Evolutionary conservation across 2,888 invertebrate genomes (phyloP), one percentile per base, ranked within the genome.

Genomic region (Cordilura impudica): DNA sequence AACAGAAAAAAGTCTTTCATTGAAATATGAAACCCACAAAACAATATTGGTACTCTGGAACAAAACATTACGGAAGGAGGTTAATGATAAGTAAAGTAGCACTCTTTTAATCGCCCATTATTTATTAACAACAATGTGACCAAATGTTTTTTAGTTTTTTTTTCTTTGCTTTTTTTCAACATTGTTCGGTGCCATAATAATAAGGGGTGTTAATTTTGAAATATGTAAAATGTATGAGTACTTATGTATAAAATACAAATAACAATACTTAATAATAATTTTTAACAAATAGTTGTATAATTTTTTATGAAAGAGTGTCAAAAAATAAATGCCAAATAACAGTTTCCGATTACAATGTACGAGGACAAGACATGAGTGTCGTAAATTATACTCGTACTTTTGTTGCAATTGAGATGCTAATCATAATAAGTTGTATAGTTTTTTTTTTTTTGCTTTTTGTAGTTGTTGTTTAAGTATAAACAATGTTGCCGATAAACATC

Each of bases 271-370:
- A 58, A 60, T 73, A 67, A 67, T 67, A n/a, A n/a, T 73, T 67
- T 14, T 21, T 23, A n/a, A 51, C 23, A 51, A 12, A 23, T 21
- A 5, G 14, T 19, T 12, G 23, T 12, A 14, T 14, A n/a, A 47
- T 53, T 45, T 18, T 49, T 7, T 26, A 7, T 71, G 8, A 19
- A 70, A 71, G 71, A 71, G 74, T 74, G 66, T 74, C 67, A 47
- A 74, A 75, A 12, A 79, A 63, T 75, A 71, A n/a, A 75, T 75
- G 56, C 43, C 71, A 75, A 79, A 79, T 75, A 75, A 79, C 63
- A 79, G 79, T 79, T 66, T 79, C 79, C 79, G 43, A 79, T 79
- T 79, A 75, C 79, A 71, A 69, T 45, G 39, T 14, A 5, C 7
- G 7, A 23, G 26, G 7, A 14, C 14, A 6, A 12, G 6, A 14